phyloP scores from a whole-genome alignment of 2,888 invertebrate genomes.

The Phytoseiulus persimilis region DNA sequence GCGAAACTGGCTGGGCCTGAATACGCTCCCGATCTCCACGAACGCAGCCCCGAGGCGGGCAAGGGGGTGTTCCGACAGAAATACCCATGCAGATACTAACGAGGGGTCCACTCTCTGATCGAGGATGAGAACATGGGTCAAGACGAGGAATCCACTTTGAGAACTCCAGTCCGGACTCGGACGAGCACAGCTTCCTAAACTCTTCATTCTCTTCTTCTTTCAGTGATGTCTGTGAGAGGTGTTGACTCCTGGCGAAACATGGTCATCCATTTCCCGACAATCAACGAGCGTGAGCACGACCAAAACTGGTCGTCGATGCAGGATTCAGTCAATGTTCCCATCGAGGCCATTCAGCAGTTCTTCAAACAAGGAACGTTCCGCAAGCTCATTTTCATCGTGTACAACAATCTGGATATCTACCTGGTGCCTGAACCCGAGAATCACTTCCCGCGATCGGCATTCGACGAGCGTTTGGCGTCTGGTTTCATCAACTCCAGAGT shows the following conservation, averaged over 20 bases:
- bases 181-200: neutral
- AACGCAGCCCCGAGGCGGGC: neutral
- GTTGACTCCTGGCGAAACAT: constrained; percentile 29
- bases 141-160: neutral
- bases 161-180: neutral
- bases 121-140: neutral
- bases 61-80: neutral
- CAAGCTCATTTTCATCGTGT: constrained; percentile 16
- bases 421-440: constrained; percentile 27
- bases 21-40: neutral
- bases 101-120: neutral
- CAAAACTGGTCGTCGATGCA: constrained; percentile 37
- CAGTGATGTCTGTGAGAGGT: constrained; percentile 26
- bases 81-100: neutral
- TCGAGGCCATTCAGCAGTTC: constrained; percentile 37
- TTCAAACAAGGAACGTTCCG: constrained; percentile 13
- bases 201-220: neutral
- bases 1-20: neutral
- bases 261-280: constrained; percentile 9
- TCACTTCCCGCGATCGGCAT: constrained; percentile 16
- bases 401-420: constrained; percentile 28
- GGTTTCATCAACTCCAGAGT: constrained; percentile 29
- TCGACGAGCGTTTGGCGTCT: constrained; percentile 6
- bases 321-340: constrained; percentile 11
- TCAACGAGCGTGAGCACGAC: constrained; percentile 21